Conservation (phyloP, 2,113 vertebrate species). For the Amazona guildingii region DNA sequence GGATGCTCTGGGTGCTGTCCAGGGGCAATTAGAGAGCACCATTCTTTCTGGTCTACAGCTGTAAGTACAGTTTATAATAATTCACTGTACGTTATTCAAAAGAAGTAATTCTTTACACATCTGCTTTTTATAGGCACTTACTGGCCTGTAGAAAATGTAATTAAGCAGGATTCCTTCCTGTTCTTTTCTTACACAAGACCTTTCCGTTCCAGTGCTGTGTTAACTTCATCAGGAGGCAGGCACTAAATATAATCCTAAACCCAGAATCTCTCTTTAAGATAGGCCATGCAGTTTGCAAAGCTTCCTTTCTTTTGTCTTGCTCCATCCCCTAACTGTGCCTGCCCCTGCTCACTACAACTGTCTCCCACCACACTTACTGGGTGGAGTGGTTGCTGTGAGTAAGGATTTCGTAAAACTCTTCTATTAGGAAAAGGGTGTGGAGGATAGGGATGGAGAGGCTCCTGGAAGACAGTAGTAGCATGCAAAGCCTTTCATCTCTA, state of each 20-base stretch:
- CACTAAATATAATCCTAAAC: neutral
- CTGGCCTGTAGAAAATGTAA: conserved; percentile 43
- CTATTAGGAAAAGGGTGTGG: neutral
- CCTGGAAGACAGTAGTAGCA: neutral
- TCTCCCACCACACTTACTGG: neutral
- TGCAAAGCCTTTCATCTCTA: conserved; percentile 32
- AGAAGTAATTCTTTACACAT: neutral
- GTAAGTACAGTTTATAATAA: neutral
- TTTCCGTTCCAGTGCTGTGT: neutral
- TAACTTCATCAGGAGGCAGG: neutral
- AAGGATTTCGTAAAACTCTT: neutral
- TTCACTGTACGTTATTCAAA: neutral
- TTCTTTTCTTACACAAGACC: neutral
- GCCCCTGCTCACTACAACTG: neutral
- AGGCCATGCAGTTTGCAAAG: neutral
- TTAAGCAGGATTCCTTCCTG: conserved; percentile 19
- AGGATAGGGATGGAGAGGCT: neutral
- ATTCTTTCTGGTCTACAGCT: neutral
- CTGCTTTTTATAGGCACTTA: neutral
- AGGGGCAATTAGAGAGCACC: neutral
- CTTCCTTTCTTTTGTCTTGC: neutral
- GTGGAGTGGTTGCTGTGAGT: neutral
- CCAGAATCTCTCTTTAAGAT: neutral
- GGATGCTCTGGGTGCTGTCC: neutral
- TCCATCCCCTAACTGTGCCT: neutral